These are phyloP conservation scores for Hedya salicella DNA, from an alignment of 2,888 invertebrate species.

Conservation along the genomic window DNA sequence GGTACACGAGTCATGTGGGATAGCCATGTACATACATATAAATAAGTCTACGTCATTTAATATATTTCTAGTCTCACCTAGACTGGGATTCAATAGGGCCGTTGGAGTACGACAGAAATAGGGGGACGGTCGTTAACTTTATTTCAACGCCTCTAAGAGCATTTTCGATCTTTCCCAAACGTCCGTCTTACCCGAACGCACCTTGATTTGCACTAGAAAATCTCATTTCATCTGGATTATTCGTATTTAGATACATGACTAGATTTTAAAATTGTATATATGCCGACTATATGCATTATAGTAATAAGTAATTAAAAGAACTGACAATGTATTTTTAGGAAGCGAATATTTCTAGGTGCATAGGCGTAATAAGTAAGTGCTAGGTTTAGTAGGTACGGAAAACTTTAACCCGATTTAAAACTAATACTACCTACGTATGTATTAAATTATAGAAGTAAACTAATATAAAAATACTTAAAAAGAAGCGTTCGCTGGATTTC, in stretches of 20 bases:
- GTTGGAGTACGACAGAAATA: no score
- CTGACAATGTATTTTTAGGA: slow-evolving; percentile 13
- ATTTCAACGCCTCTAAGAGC: no score
- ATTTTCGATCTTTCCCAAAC: no score
- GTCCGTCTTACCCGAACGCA: no score
- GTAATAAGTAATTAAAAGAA: slow-evolving; percentile 16
- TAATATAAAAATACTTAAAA: not conserved
- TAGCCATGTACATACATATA: no score
- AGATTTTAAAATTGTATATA: slow-evolving; percentile 28
- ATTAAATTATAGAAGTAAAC: not conserved
- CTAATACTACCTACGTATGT: slow-evolving; percentile 19
- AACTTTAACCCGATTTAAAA: slow-evolving; percentile 21
- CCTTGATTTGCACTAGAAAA: slow-evolving; percentile 7
- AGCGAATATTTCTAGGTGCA: slow-evolving; percentile 18
- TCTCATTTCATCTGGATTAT: slow-evolving; percentile 9
- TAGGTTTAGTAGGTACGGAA: slow-evolving; percentile 20
- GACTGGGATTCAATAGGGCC: slow-evolving; percentile 15
- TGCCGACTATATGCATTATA: slow-evolving; percentile 18
- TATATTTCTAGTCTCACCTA: not conserved
- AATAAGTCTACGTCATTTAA: no score
- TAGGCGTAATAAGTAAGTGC: slow-evolving; percentile 11
- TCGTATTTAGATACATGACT: slow-evolving; percentile 24
- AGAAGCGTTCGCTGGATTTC: not conserved
- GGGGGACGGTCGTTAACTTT: no score
- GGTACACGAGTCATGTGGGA: no score